These are phyloP conservation scores for Clanis bilineata DNA, from an alignment of 2,888 invertebrate species.

Conservation along the genomic window DNA sequence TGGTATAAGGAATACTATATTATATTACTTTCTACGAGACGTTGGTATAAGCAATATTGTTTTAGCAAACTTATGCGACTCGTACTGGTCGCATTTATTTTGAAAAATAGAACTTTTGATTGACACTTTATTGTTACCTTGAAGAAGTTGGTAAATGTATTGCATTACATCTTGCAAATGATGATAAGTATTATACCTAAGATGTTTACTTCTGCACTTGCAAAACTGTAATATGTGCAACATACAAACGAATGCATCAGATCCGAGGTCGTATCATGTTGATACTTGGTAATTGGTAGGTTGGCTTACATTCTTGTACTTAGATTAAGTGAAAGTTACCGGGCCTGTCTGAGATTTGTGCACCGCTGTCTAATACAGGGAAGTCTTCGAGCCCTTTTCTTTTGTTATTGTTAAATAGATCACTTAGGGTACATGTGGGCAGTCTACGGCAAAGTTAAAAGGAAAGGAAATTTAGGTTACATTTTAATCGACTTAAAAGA, in stretches of 20 bases:
- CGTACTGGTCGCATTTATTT: no score
- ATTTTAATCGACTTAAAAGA: no score
- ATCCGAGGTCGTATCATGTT: slow-evolving; percentile 17
- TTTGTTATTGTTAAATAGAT: not conserved
- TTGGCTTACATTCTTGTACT: not conserved
- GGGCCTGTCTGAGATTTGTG: not conserved
- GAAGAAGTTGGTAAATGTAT: not conserved
- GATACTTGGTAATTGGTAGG: no score
- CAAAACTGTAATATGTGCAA: slow-evolving; percentile 17
- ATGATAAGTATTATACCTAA: not conserved
- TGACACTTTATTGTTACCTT: not conserved
- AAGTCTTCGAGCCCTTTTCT: not conserved
- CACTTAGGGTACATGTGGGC: not conserved
- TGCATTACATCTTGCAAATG: not conserved
- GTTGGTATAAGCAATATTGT: no score
- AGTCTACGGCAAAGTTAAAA: not conserved
- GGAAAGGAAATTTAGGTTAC: no score
- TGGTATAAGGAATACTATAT: no score
- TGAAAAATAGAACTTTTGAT: no score
- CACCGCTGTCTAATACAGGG: not conserved
- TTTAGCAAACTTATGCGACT: no score
- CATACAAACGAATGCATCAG: slow-evolving; percentile 5
- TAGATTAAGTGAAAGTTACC: slow-evolving; percentile 11
- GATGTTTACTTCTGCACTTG: slow-evolving; percentile 14
- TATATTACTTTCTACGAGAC: no score